A percentile compares a stretch with the other conserved stretches of the same genome.
These are phyloP conservation scores for Scomber scombrus DNA, from an alignment of 2,113 vertebrate genomes.

Conservation along the genomic window DNA sequence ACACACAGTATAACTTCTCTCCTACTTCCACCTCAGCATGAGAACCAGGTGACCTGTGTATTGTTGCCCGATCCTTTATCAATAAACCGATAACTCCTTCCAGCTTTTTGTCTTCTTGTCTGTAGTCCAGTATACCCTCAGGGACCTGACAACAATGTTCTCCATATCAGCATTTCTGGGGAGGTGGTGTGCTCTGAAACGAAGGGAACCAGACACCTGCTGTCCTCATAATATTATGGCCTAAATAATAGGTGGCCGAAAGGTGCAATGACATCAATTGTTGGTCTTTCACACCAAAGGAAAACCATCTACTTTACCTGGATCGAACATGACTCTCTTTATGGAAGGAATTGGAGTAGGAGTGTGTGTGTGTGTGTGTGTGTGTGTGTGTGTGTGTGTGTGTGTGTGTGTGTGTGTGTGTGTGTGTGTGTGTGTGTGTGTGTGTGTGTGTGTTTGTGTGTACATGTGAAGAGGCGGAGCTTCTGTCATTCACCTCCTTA, in stretches of 20 bases:
- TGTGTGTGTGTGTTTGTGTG: neutral
- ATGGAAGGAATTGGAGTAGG: neutral
- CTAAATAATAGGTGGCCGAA: conserved; percentile 4
- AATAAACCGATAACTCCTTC: conserved; percentile 28
- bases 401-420: neutral
- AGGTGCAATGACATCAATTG: neutral
- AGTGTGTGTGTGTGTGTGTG: too few species aligned
- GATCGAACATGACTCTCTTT: neutral
- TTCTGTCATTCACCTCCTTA: conserved; percentile 1
- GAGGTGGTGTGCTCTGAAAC: conserved; percentile 18
- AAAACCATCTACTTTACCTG: neutral
- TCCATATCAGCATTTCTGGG: conserved; percentile 19
- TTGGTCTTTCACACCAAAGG: conserved; percentile 27
- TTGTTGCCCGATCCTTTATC: conserved; percentile 24
- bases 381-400: neutral
- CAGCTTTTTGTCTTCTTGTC: conserved; percentile 20
- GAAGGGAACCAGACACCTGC: conserved; percentile 62
- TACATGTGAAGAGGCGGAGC: conserved; percentile 51
- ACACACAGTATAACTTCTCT: conserved; percentile 11
- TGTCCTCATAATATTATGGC: conserved; percentile 64
- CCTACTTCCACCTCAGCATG: conserved; percentile 15
- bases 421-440: conserved; percentile 4
- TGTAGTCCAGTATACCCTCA: neutral
- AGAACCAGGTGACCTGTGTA: conserved; percentile 33
- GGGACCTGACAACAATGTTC: conserved; percentile 1